Base-by-base conservation (phyloP, 2,113 vertebrate species). In the Lucifuga dentata region DNA sequence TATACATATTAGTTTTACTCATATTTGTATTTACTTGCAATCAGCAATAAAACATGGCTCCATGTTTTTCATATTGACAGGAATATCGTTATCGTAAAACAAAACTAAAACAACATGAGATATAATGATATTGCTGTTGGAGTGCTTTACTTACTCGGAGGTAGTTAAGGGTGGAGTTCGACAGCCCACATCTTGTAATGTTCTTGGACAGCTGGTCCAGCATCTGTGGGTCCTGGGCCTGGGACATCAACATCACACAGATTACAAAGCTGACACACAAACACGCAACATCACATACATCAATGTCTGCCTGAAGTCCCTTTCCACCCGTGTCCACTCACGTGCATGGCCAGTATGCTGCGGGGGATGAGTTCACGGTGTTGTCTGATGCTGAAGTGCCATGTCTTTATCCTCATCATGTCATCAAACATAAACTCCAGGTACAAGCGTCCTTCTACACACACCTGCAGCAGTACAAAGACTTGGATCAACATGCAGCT, bases 401-500 rank as follows among this genome's bases (percentile, higher is more conserved):
- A 99, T 0, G 98, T 99, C 91, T 98, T 98, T 94, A 99, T 99
- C 92, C 98, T 94, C 98, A 99, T 99, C 95, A 99, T 99, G 91
- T 99, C 98, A 0, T 99, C 98, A 21, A 98, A 99, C 95, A 98
- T 97, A 90, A 99, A 99, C 90, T 98, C 97, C 93, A 99, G 87
- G 91, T 98, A 97, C 62, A 99, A 93, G 61, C 96, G 95, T 1
- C 98, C 97, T 84, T 99, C 98, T 88, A 98, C 97, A 68, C 96
- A 99, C 39, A 99, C 98, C 98, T 99, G 69, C 0, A 40, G 51
- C 62, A 66, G 56, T 41, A 64, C 35, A 71, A 38, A 76, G 24
- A 35, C 3, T 7, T 2, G 0, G 12, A 13, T 81, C 21, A 59
- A 43, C 11, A 39, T 5, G 24, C 17, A 67, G 33, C 1, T 24